Evolutionary conservation across 2,113 vertebrate genomes (phyloP), one percentile per base, ranked within the genome.

Genomic region (Cryptomyrus ogoouensis): DNA sequence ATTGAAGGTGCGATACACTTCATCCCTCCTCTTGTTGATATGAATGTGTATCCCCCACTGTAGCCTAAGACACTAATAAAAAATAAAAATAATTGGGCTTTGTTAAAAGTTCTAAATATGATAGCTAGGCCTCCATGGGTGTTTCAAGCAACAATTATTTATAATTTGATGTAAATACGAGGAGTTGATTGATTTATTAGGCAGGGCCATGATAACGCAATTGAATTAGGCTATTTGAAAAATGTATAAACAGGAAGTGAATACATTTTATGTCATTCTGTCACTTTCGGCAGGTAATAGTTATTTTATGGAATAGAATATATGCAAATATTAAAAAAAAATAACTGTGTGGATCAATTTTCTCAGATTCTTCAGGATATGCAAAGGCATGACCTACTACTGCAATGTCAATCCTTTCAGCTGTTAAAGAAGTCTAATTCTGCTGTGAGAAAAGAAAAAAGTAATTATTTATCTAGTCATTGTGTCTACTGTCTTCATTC

Each of bases 301-400:
- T 91, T 90, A 92, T 91, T 92, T 91, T 92, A 90, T 90, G 84
- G 89, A 86, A 89, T 83, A 89, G 95, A 95, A 95, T 95, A 88
- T 94, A 91, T 94, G 96, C 94, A 94, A 93, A 93, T 92, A 94
- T 93, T 91, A 5, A 5, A 92, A 91, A 92, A 91, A 92, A 92
- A 91, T 91, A 95, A 92, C 31, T 91, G 92, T 94, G 96, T 95
- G 96, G 95, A 95, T 92, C 95, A 96, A 95, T 96, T 95, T 85
- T 95, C 94, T 93, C 90, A 94, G 93, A 93, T 95, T 95, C 95
- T 93, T 90, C 94, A 93, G 94, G 94, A 94, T 89, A 91, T 93
- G 94, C 95, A 96, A 96, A 95, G 95, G 96, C 95, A 94, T 95
- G 92, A 95, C 94, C 93, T 94, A 94, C 94, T 89, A 94, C 94